Conservation (phyloP, 2,888 invertebrate species). For the Cryptophagus acutangulus region DNA sequence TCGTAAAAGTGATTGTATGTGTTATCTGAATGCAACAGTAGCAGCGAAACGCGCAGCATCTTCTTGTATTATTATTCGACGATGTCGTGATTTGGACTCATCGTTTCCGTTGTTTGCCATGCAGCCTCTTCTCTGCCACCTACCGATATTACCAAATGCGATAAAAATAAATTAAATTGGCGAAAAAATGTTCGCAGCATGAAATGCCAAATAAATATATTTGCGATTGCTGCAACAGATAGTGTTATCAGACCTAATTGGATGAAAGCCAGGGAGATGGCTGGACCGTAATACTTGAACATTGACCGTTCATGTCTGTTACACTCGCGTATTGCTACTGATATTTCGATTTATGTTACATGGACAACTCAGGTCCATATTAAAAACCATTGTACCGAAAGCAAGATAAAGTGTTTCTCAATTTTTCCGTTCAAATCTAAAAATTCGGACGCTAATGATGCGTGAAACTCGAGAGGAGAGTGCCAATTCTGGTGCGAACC, state of each 20-base stretch:
- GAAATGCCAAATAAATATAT: neutral
- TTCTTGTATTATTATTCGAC: slow-evolving; percentile 1
- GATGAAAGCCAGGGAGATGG: slow-evolving; percentile 14
- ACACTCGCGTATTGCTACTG: slow-evolving; percentile 29
- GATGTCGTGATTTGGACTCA: slow-evolving; percentile 1
- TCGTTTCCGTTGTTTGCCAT: slow-evolving; percentile 7
- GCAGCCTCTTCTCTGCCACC: neutral
- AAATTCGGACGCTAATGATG: slow-evolving; percentile 35
- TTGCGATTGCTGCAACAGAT: too few relatives aligned
- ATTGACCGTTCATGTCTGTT: slow-evolving; percentile 21
- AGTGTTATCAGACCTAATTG: slow-evolving; percentile 14
- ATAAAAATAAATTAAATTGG: slow-evolving; percentile 29
- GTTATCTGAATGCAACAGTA: slow-evolving; percentile 4
- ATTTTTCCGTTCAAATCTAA: slow-evolving; percentile 31
- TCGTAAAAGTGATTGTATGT: slow-evolving; percentile 4
- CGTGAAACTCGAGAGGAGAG: slow-evolving; percentile 31
- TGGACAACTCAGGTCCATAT: slow-evolving; percentile 35
- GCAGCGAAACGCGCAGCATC: neutral
- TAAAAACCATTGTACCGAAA: slow-evolving; percentile 41
- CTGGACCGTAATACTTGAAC: slow-evolving; percentile 11
- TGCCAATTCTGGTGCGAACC: neutral
- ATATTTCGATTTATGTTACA: slow-evolving; percentile 34
- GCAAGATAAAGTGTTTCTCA: slow-evolving; percentile 43
- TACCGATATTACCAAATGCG: slow-evolving; percentile 20
- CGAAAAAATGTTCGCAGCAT: slow-evolving; percentile 12